Conservation (phyloP, 2,797 vertebrate species). For the Tauraco hartlaubi region DNA sequence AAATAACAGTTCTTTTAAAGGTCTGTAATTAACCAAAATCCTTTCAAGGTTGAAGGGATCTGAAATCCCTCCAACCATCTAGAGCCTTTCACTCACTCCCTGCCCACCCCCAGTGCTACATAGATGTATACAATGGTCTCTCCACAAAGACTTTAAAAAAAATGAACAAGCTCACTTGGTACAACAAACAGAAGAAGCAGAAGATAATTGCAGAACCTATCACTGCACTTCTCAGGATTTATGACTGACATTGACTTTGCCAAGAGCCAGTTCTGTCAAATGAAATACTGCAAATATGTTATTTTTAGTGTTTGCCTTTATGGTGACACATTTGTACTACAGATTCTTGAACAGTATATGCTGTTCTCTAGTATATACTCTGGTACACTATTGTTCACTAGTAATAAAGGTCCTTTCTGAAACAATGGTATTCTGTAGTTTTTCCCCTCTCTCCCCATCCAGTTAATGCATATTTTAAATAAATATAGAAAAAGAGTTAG, state of each 20-base stretch:
- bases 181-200: neutral
- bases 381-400: neutral
- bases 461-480: slow-evolving; percentile 4
- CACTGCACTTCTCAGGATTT: neutral
- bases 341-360: neutral
- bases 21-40: neutral
- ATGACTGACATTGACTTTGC: neutral
- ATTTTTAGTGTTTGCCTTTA: neutral
- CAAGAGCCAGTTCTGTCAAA: neutral
- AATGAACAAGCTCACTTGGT: neutral
- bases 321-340: neutral
- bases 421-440: neutral
- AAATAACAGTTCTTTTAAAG: neutral
- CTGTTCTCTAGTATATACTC: neutral
- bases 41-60: neutral
- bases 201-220: neutral
- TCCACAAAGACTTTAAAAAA: neutral
- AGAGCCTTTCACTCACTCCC: neutral
- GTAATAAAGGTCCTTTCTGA: neutral
- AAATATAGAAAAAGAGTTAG: neutral
- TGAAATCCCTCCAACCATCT: neutral
- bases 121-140: neutral
- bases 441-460: neutral
- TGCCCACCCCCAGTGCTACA: neutral
- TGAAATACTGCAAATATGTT: neutral